phyloP scores from a whole-genome alignment of 2,888 invertebrate genomes.

The Autographa pulchrina region DNA sequence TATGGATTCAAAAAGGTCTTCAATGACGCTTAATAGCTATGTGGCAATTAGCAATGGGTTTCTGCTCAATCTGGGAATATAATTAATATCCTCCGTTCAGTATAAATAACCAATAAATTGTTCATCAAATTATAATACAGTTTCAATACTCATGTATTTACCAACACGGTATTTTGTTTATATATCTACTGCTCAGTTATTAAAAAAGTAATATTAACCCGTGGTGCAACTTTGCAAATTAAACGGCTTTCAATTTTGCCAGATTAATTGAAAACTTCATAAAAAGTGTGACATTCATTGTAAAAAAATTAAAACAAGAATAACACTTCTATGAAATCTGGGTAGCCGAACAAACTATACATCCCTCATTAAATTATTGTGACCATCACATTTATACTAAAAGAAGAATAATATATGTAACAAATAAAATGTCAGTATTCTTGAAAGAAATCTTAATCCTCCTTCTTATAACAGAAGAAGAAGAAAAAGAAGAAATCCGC shows the following conservation, averaged over 20 bases:
- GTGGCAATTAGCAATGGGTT: conserved; percentile 3
- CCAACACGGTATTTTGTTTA: not conserved
- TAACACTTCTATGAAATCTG: too few relatives aligned
- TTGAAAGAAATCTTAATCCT: too few relatives aligned
- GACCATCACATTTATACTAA: too few relatives aligned
- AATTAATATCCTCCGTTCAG: not conserved
- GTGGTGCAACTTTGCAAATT: not conserved
- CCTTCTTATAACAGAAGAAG: too few relatives aligned
- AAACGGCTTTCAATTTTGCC: not conserved
- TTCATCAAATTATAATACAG: not conserved
- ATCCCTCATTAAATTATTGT: too few relatives aligned
- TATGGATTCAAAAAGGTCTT: conserved; percentile 17
- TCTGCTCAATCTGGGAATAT: not conserved
- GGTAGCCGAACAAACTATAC: too few relatives aligned
- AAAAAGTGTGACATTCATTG: not conserved
- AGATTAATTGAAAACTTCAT: not conserved
- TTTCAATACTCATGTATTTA: not conserved
- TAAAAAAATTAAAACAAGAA: too few relatives aligned
- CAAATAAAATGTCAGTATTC: too few relatives aligned
- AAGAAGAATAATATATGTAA: too few relatives aligned
- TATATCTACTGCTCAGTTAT: not conserved
- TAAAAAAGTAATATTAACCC: not conserved
- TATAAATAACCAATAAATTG: not conserved
- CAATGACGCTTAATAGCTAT: conserved; percentile 18
- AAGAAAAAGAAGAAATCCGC: too few relatives aligned